phyloP scores from a whole-genome alignment of 2,113 vertebrate genomes.

The Ardeotis arabs region DNA sequence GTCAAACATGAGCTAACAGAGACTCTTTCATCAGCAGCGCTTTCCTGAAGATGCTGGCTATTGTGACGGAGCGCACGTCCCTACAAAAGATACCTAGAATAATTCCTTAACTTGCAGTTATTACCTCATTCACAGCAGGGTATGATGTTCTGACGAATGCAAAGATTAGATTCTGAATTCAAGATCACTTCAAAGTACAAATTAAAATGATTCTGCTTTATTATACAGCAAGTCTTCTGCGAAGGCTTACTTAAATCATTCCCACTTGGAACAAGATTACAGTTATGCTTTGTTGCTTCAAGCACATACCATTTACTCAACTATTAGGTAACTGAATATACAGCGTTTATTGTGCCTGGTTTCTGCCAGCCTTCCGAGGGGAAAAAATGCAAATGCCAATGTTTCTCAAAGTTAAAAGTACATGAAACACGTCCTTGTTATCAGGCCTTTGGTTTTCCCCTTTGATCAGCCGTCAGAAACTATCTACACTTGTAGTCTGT shows the following conservation, averaged over 20 bases:
- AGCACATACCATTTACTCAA: constrained; percentile 73
- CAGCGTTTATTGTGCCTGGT: constrained; percentile 69
- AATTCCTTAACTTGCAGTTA: constrained; percentile 40
- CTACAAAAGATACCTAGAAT: constrained; percentile 10
- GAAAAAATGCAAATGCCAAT: constrained; percentile 76
- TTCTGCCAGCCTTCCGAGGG: constrained; percentile 72
- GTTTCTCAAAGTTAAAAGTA: constrained; percentile 83
- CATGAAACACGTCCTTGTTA: constrained; percentile 83
- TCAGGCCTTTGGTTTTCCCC: constrained; percentile 83
- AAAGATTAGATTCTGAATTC: constrained; percentile 67
- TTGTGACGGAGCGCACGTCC: not conserved
- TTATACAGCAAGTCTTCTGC: constrained; percentile 69
- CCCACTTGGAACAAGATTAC: constrained; percentile 75
- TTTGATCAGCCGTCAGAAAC: constrained; percentile 94
- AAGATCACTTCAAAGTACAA: constrained; percentile 76
- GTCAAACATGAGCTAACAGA: not conserved
- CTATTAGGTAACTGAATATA: constrained; percentile 78
- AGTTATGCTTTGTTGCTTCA: constrained; percentile 74
- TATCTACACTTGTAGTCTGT: constrained; percentile 81
- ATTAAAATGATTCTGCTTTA: constrained; percentile 71
- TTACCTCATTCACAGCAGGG: constrained; percentile 41
- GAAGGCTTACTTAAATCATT: constrained; percentile 71
- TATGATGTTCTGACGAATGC: constrained; percentile 36
- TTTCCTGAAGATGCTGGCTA: not conserved
- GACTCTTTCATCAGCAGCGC: not conserved